phyloP scores from a whole-genome alignment of 2,113 vertebrate genomes.

The Holacanthus passer region DNA sequence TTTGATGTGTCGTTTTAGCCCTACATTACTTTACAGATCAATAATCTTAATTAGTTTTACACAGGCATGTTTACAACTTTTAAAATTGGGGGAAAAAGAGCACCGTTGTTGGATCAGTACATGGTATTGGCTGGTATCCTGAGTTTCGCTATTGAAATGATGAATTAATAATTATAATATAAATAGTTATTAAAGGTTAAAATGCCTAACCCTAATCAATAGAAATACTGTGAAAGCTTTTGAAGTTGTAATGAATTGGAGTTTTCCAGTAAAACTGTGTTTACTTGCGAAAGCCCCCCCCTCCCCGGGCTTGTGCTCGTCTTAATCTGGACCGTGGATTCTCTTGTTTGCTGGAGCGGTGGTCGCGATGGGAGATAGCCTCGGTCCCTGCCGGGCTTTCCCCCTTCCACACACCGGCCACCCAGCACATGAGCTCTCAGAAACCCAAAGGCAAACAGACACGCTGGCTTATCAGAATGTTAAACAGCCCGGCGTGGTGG shows the following conservation, averaged over 20 bases:
- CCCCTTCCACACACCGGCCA: slow-evolving; percentile 43
- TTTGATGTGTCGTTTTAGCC: background rate
- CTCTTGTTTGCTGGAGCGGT: slow-evolving; percentile 18
- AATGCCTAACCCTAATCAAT: background rate
- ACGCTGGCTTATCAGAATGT: slow-evolving; percentile 67
- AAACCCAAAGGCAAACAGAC: slow-evolving; percentile 75
- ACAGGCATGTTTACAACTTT: background rate
- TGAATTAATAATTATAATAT: too few species aligned
- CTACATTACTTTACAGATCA: background rate
- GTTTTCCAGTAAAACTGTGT: slow-evolving; percentile 23
- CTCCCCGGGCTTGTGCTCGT: slow-evolving; percentile 36
- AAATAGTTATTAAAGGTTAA: background rate
- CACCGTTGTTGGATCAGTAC: background rate
- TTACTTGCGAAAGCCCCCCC: slow-evolving; percentile 38
- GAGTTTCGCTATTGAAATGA: background rate
- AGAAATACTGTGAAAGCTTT: background rate
- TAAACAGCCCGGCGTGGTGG: slow-evolving; percentile 53
- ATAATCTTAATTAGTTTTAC: background rate
- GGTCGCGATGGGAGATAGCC: slow-evolving; percentile 38
- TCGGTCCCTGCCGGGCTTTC: slow-evolving; percentile 27
- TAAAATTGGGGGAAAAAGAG: background rate
- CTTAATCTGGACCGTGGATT: slow-evolving; percentile 61
- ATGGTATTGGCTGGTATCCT: background rate
- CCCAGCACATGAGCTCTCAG: slow-evolving; percentile 60
- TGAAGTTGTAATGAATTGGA: background rate